A percentile compares a stretch with the other conserved stretches of the same genome.
Conservation (phyloP, 1,140 invertebrate species). For the Drosophila kepulauana region DNA sequence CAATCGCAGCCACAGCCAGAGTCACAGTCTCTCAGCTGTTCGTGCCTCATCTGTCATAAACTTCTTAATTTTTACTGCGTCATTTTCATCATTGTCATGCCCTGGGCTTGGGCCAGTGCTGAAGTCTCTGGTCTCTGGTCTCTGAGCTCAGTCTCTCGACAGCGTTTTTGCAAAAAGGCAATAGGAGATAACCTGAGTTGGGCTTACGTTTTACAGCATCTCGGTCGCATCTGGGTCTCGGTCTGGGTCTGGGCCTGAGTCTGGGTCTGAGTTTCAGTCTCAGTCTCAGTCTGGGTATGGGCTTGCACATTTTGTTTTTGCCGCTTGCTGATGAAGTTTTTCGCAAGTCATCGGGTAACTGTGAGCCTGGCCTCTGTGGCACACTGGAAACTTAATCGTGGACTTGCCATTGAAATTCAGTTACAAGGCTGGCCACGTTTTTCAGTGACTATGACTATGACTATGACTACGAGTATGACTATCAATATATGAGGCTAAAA, state of each 20-base stretch:
- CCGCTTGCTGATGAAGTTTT: constrained; percentile 64
- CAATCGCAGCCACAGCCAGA: background rate
- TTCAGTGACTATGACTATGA: constrained; percentile 49
- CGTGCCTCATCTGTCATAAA: constrained; percentile 84
- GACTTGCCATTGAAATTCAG: constrained; percentile 84
- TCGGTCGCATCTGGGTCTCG: constrained; percentile 52
- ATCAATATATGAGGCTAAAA: constrained; percentile 40
- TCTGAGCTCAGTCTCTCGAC: constrained; percentile 31
- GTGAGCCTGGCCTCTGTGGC: constrained; percentile 67
- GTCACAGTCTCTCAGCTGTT: constrained; percentile 65
- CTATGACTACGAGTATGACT: constrained; percentile 39
- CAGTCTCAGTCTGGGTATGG: constrained; percentile 40
- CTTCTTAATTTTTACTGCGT: constrained; percentile 84
- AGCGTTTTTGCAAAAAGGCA: constrained; percentile 60
- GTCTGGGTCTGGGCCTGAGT: constrained; percentile 39
- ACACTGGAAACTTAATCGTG: constrained; percentile 77
- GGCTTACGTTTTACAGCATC: constrained; percentile 63
- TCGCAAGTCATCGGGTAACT: constrained; percentile 84
- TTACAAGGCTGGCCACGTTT: constrained; percentile 82
- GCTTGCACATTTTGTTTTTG: constrained; percentile 68
- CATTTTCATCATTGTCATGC: constrained; percentile 84
- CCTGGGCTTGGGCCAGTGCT: constrained; percentile 45
- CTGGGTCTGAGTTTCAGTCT: constrained; percentile 19
- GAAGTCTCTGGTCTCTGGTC: constrained; percentile 26
- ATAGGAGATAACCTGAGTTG: constrained; percentile 43